Conservation (phyloP, 2,797 vertebrate species). For the Platyrinchus mystaceus region DNA sequence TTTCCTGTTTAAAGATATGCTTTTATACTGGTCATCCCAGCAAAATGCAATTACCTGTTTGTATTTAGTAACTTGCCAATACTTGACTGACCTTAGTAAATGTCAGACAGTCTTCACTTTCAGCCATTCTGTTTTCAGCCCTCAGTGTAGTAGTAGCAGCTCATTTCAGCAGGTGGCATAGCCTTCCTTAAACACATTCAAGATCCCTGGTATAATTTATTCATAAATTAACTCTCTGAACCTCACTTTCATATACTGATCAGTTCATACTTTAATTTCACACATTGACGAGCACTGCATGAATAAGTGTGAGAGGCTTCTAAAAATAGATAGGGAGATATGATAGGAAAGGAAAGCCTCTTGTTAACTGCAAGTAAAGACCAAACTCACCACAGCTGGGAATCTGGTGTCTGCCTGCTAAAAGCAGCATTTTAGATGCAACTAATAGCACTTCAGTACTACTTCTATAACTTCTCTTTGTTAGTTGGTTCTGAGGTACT, state of each 20-base stretch:
- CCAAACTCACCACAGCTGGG: background rate
- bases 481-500: background rate
- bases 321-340: conserved; percentile 7
- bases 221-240: conserved; percentile 30
- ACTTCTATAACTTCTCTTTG: background rate
- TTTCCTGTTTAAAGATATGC: background rate
- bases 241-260: conserved; percentile 5
- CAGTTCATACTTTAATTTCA: conserved; percentile 42
- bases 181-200: background rate
- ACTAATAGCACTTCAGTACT: background rate
- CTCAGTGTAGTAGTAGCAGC: background rate
- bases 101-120: background rate
- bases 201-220: conserved; percentile 15
- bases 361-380: background rate
- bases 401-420: background rate
- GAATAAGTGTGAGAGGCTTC: background rate
- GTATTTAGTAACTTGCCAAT: background rate
- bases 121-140: background rate
- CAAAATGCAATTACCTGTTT: background rate
- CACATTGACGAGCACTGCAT: background rate
- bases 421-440: background rate
- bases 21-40: background rate
- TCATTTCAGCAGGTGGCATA: background rate
- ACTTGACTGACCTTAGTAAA: background rate
- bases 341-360: background rate